Evolutionary conservation across 2,797 vertebrate species (phyloP), one percentile per base, ranked within the genome.

Genomic region (Pachyuromys duprasi): DNA sequence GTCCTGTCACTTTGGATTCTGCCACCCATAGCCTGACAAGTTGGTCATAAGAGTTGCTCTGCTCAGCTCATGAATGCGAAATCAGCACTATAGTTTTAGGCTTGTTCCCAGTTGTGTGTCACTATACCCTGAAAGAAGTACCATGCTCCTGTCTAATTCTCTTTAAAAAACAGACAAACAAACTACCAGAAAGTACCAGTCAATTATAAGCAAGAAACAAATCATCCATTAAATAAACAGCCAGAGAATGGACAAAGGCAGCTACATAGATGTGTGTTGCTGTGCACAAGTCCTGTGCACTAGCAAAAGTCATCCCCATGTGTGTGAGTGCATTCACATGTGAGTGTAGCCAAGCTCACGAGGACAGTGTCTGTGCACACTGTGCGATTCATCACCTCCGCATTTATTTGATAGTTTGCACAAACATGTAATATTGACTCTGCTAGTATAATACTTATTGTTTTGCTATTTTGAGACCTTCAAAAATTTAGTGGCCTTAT

Each of bases 301-400:
- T 36, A 49, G 49, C 22, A 72, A 20, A 62, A 76, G 31, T 26
- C 24, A 69, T 12, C n/a, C 17, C 5, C 49, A 15, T 28, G 26
- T 36, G 2, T 26, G n/a, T 36, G 3, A 0, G 0, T 18, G 20
- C 18, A 24, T 72, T 39, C 72, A 13, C 11, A 3, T 39, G 6
- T 31, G 26, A 31, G 31, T 67, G 33, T n/a, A 39, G 4, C 28
- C 2, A 8, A 8, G 33, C 36, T 14, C 81, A 62, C 33, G 28
- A 15, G 60, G 39, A 11, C 60, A 9, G 0, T 1, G 13, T 70
- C 8, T 0, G 0, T 7, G 13, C 0, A 15, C 11, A 11, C 0
- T 45, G 5, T 55, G 20, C 14, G 18, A 55, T 74, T 60, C 42
- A 36, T 70, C 78, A 26, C 33, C 8, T 39, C 3, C 36, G 28